phyloP scores from a whole-genome alignment of 2,113 vertebrate genomes.

The Nothobranchius furzeri region DNA sequence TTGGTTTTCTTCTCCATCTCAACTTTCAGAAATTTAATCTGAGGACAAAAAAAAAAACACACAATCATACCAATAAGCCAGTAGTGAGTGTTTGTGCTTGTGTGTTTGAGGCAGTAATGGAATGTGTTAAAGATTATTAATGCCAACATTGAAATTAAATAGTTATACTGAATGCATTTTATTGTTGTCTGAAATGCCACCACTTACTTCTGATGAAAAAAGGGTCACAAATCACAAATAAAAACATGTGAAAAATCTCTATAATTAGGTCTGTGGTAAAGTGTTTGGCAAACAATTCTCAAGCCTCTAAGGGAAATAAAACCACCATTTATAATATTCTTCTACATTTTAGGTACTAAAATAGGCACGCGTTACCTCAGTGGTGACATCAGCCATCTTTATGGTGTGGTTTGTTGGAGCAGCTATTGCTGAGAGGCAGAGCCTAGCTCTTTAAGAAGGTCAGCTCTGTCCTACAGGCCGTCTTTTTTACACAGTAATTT shows the following conservation, averaged over 20 bases:
- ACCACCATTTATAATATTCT: no score
- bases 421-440: no score
- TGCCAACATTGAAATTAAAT: neutral
- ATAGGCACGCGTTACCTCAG: no score
- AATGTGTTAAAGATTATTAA: neutral
- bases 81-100: neutral
- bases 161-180: no score
- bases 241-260: neutral
- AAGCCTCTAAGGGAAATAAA: neutral
- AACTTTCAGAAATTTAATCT: slow-evolving; percentile 97
- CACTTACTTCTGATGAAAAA: slow-evolving; percentile 8
- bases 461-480: no score
- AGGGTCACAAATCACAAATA: neutral
- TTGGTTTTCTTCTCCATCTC: slow-evolving; percentile 98
- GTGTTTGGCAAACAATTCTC: neutral
- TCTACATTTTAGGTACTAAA: no score
- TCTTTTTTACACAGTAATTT: no score
- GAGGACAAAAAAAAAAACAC: slow-evolving; percentile 49
- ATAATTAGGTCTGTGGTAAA: neutral
- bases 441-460: no score
- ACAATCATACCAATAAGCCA: neutral
- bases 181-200: neutral
- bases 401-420: no score
- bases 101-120: slow-evolving; percentile 2
- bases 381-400: no score